Evolutionary conservation across 2,113 vertebrate genomes (phyloP).

Genomic region (Dryoscopus gambensis): DNA sequence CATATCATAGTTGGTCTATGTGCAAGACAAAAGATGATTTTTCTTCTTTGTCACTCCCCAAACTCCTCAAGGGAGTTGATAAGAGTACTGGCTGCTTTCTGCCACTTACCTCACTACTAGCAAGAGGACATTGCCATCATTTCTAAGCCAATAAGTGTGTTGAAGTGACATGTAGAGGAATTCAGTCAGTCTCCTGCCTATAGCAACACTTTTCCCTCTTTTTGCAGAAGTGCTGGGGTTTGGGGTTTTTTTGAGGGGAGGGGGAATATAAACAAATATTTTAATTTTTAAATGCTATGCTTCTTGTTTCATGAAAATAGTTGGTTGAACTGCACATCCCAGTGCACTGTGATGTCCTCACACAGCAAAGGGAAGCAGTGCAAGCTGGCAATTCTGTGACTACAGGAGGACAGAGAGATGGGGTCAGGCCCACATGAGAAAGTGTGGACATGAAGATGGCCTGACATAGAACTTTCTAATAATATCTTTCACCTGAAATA

Average conservation of each 20-base stretch:
- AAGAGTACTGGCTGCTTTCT: constrained; percentile 28
- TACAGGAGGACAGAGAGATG: not conserved
- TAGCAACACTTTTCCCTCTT: not conserved
- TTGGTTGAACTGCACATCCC: not conserved
- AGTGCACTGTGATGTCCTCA: accelerated
- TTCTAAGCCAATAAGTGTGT: not conserved
- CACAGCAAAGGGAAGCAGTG: not conserved
- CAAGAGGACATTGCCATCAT: not conserved
- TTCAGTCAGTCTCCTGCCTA: not conserved
- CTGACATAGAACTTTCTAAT: not conserved
- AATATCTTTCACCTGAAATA: not conserved
- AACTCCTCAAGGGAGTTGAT: constrained; percentile 40
- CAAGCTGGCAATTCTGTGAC: not conserved
- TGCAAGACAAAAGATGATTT: constrained; percentile 13
- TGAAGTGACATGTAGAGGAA: not conserved
- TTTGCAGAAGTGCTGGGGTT: not conserved
- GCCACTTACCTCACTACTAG: constrained; percentile 47
- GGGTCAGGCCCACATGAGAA: not conserved
- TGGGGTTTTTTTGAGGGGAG: not conserved
- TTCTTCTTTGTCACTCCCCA: constrained; percentile 41
- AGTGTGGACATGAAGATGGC: not conserved
- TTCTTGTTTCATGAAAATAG: not conserved
- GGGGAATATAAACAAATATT: not conserved
- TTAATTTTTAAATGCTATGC: not conserved
- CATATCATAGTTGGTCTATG: constrained; percentile 13